Evolutionary conservation across 1,140 invertebrate genomes (phyloP).

Genomic region (Cryptotermes secundus): DNA sequence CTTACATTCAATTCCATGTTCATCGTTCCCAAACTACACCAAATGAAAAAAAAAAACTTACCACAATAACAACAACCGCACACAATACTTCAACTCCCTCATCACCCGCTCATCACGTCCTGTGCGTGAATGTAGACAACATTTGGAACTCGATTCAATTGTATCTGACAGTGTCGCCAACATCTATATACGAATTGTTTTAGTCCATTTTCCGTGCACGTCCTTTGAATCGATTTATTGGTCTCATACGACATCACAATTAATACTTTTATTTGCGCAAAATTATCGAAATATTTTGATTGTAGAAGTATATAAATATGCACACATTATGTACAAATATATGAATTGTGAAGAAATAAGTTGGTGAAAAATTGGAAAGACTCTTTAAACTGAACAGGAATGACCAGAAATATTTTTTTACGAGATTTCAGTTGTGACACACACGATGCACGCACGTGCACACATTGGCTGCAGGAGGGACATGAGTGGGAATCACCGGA

Average conservation of each 20-base stretch:
- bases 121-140: not conserved
- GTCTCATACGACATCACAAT: not conserved
- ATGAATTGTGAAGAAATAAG: no score
- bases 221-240: not conserved
- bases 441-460: no score
- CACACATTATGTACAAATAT: no score
- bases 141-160: conserved; percentile 16
- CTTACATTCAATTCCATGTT: not conserved
- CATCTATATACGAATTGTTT: not conserved
- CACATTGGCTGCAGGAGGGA: no score
- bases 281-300: no score
- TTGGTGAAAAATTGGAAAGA: no score
- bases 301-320: no score
- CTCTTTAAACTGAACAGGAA: no score
- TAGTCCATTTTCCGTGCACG: not conserved
- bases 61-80: not conserved
- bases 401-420: no score
- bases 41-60: not conserved
- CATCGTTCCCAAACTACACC: not conserved
- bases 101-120: not conserved
- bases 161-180: not conserved
- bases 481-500: no score
- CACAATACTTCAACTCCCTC: not conserved
- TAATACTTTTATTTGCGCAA: not conserved
- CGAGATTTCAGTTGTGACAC: no score